These are phyloP conservation scores for Ciconia boyciana DNA, from an alignment of 2,113 vertebrate species.

Conservation along the genomic window DNA sequence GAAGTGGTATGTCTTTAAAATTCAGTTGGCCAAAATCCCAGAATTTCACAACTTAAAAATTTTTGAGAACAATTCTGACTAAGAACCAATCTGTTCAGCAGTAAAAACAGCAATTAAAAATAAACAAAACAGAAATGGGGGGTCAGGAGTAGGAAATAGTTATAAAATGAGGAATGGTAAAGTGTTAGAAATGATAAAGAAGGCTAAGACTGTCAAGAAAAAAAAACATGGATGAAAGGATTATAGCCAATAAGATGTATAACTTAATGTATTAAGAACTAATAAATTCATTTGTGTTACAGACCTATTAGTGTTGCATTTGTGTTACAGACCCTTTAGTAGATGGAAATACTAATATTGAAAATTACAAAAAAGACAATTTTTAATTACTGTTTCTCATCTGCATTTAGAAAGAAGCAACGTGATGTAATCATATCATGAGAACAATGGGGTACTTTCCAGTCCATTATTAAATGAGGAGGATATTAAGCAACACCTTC, in stretches of 20 bases:
- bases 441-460: neutral
- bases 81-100: neutral
- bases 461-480: neutral
- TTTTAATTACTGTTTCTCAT: conserved; percentile 9
- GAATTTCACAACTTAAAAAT: neutral
- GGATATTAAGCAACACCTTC: neutral
- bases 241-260: neutral
- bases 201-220: neutral
- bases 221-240: neutral
- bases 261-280: neutral
- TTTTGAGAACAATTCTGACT: neutral
- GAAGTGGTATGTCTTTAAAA: neutral
- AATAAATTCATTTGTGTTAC: neutral
- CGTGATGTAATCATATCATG: neutral
- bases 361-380: neutral
- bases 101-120: neutral
- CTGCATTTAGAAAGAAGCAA: neutral
- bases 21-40: neutral
- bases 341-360: neutral
- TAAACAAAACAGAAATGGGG: neutral
- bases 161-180: neutral
- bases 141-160: neutral
- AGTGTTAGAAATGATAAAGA: neutral
- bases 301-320: neutral
- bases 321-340: neutral